Base-by-base conservation (phyloP, 1,140 invertebrate species). In the Heliothis virescens region DNA sequence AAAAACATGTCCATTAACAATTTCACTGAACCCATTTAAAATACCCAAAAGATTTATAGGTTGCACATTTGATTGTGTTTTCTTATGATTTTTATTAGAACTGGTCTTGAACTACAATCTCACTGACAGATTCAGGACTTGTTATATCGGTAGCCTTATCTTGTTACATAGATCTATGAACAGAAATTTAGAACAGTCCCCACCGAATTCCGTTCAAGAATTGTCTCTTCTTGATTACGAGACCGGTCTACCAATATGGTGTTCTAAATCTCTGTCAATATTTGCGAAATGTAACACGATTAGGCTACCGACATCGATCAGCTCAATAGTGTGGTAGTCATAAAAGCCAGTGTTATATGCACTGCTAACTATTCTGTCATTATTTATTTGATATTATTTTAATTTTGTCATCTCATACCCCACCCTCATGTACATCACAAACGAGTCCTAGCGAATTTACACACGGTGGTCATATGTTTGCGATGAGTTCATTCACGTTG, bases 401-500 rank as follows among this genome's bases (percentile, higher is more conserved):
- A 15, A 74, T 9, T 76, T 63, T 34, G 3, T 78, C 63, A 78
- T 57, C 16, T 13, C 21, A 48, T 12, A 29, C 48, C 63, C 48
- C 53, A 71, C 52, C 57, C 47, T 53, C 48, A 50, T 71, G 29
- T 73, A 71, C 48, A 12, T 83, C 79, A 81, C 75, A 60, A 89
- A 88, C 80, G 89, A 91, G 92, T 93, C 91, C 91, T 92, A 92
- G 93, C 93, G 93, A 94, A 93, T 94, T 87, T 88, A 94, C 89
- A 94, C 92, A 94, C 93, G 93, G 93, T 94, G 92, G 92, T 94
- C 93, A 94, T 94, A 94, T 94, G 93, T 94, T 94, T 93, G 89
- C 88, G 87, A 88, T 87, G 84, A 87, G 76, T 88, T 92, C 90
- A 91, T 92, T 88, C 88, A 92, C 89, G 81, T 93, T 94, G 83